Evolutionary conservation across 1,140 invertebrate species (phyloP), one percentile per base, ranked within the genome.

Genomic region (Saccostrea echinata): DNA sequence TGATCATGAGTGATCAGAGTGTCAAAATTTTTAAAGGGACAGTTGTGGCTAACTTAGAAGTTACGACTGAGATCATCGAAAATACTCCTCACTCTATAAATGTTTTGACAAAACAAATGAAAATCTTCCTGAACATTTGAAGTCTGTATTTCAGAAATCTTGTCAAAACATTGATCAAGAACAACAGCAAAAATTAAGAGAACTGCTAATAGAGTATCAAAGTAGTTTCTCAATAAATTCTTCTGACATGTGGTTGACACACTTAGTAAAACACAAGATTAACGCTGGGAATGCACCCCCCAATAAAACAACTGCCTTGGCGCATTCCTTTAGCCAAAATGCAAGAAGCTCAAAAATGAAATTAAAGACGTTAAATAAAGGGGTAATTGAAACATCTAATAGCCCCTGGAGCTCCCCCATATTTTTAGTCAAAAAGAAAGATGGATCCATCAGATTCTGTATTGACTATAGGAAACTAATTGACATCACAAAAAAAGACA

Each of bases 401-500:
- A 85, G 83, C 18, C n/a, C n/a, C n/a, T n/a, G n/a, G n/a, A n/a
- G n/a, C n/a, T n/a, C n/a, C n/a, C 51, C 84, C 16, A 82, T 83
- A 35, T 71, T 86, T 0, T 24, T 86, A 53, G 86, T 86, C 13
- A 76, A 52, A 8, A 86, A 86, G 27, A 16, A 52, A n/a, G 76
- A 83, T 21, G 80, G 55, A 24, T 83, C 86, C 2, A 33, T 86
- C 3, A 55, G 52, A 13, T 86, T 86, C 16, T 86, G 85, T 52
- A 24, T 86, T 24, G 85, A 86, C 35, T 82, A 81, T n/a, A n/a
- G 86, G 18, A 35, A 21, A 18, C 12, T 87, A n/a, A 87, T 83
- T 51, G 13, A 30, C 43, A 43, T 87, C 0, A 87, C 86, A 52
- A 92, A 92, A 0, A 90, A 92, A 57, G 96, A 96, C 90, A 92